Percentiles rank a stretch among this genome's conserved stretches.
Conservation (phyloP, 2,888 invertebrate genomes). For the Tridacna crocea region DNA sequence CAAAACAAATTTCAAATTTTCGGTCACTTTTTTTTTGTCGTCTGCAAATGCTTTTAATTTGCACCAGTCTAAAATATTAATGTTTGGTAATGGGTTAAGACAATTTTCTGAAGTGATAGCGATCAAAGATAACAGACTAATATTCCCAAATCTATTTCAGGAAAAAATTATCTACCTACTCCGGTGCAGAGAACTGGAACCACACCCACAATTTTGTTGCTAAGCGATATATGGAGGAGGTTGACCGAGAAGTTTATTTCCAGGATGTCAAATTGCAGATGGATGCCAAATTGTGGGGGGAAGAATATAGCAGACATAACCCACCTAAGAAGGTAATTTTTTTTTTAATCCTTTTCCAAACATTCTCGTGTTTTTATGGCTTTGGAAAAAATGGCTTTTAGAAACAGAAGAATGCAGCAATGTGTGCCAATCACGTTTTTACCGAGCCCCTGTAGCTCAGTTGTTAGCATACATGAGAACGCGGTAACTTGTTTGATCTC, state of each 20-base stretch:
- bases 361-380: background rate
- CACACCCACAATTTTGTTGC: conserved; percentile 86
- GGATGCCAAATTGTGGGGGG: conserved; percentile 87
- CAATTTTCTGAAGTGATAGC: no score
- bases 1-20: no score
- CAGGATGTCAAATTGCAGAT: conserved; percentile 87
- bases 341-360: background rate
- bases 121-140: no score
- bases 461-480: no score
- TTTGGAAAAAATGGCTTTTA: background rate
- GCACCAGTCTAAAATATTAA: no score
- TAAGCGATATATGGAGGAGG: conserved; percentile 86
- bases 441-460: background rate
- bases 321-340: conserved; percentile 86
- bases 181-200: conserved; percentile 84
- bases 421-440: background rate
- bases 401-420: background rate
- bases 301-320: conserved; percentile 87
- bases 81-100: no score
- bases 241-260: conserved; percentile 85
- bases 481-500: no score
- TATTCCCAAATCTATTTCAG: conserved; percentile 70
- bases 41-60: no score
- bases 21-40: no score
- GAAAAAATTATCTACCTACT: conserved; percentile 85